phyloP scores from a whole-genome alignment of 1,140 invertebrate genomes.

The Kradibia gibbosae region DNA sequence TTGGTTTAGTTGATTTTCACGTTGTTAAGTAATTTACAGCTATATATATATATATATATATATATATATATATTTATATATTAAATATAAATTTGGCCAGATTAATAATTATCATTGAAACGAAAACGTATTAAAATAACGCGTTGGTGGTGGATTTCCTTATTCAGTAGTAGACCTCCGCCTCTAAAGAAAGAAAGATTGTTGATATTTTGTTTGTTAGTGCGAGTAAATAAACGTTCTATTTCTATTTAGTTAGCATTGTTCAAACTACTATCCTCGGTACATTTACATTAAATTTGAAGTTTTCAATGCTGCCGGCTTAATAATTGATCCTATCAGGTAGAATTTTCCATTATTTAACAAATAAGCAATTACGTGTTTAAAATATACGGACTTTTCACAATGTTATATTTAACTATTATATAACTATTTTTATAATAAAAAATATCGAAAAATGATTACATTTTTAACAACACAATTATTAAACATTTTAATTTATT shows the following conservation, averaged over 20 bases:
- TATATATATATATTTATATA: too few relatives aligned
- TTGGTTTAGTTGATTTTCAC: background rate
- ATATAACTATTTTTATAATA: too few relatives aligned
- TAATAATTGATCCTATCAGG: background rate
- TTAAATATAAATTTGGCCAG: background rate
- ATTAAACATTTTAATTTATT: too few relatives aligned
- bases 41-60: too few relatives aligned
- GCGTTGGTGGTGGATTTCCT: background rate
- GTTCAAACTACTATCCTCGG: background rate
- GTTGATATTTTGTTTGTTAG: slow-evolving; percentile 12
- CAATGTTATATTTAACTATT: too few relatives aligned
- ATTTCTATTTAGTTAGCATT: background rate
- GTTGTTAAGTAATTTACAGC: background rate
- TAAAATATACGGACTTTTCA: too few relatives aligned
- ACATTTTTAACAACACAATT: too few relatives aligned
- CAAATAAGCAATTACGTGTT: too few relatives aligned
- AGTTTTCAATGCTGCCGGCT: background rate
- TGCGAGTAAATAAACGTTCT: background rate
- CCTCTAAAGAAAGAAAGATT: background rate
- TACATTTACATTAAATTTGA: background rate
- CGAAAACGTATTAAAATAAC: background rate
- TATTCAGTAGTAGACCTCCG: background rate
- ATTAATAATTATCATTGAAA: background rate
- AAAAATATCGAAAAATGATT: too few relatives aligned
- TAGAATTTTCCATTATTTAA: background rate